Evolutionary conservation across 2,113 vertebrate genomes (phyloP).

Genomic region (Chloropsis cyanopogon): DNA sequence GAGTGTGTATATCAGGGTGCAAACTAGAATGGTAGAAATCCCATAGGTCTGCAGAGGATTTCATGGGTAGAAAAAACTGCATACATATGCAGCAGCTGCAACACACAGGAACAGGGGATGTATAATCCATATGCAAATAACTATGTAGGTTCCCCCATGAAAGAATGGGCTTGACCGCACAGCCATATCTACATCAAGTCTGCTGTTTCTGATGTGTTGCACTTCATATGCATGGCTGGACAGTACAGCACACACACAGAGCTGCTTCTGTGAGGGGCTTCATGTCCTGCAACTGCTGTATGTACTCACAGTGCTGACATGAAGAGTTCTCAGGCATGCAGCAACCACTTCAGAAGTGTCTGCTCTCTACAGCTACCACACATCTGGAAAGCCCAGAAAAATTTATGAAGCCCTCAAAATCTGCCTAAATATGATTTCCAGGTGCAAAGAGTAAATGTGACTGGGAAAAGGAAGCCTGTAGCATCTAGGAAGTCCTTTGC

Average conservation of each 20-base stretch:
- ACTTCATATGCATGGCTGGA: neutral
- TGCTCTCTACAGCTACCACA: neutral
- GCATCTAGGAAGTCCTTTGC: neutral
- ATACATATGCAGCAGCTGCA: neutral
- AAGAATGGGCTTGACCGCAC: neutral
- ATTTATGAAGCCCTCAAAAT: neutral
- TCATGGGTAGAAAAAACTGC: neutral
- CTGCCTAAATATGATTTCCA: neutral
- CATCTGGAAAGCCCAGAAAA: neutral
- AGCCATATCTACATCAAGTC: neutral
- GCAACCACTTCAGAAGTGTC: neutral
- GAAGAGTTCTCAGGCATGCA: neutral
- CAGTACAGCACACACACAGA: neutral
- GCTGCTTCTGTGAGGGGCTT: neutral
- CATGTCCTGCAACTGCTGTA: neutral
- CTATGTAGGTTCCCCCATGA: neutral
- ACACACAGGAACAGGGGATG: neutral
- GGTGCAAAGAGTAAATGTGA: neutral
- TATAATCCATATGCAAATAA: neutral
- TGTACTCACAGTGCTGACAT: neutral
- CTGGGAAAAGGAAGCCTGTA: neutral
- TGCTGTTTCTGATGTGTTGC: neutral
- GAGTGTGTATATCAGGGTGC: neutral
- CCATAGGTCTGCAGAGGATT: neutral
- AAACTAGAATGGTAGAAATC: neutral